Evolutionary conservation across 2,797 vertebrate species (phyloP), one percentile per base, ranked within the genome.

Genomic region (Acrossocheilus wenchowensis): DNA sequence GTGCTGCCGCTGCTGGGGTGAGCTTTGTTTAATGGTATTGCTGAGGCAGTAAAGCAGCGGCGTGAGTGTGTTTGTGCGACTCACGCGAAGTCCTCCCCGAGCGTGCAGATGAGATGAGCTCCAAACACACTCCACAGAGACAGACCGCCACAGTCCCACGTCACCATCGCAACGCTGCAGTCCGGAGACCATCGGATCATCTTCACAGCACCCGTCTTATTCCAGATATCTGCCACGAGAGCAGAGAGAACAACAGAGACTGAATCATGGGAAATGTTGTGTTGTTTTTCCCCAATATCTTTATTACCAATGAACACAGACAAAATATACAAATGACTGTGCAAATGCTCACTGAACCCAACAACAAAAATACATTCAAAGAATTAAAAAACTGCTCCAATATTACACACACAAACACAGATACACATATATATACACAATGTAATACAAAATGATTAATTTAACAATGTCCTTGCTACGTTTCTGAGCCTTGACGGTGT

Each of bases 121-220:
- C 98, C 98, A 90, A 99, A 99, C 85, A 99, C 98, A 84, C 98
- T 99, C 98, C 98, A 99, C 77, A 99, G 92, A 6, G 98, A 99
- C 52, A 99, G 95, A 78, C 98, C 98, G 12, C 98, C 98, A 88
- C 93, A 96, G 86, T 98, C 97, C 98, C 98, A 99, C 0, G 98
- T 98, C 89, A 99, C 97, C 95, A 97, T 97, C 89, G 94, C 96
- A 90, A 98, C 98, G 69, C 98, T 99, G 91, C 95, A 98, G 95
- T 99, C 98, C 85, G 98, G 98, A 88, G 98, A 99, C 98, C 98
- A 99, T 89, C 94, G 94, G 92, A 99, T 97, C 86, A 98, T 89
- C 90, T 97, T 98, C 91, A 99, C 98, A 7, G 97, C 94, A 78
- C 98, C 98, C 0, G 98, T 99, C 95, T 99, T 99, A 93, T 99